Percentiles rank a stretch among this genome's conserved stretches.
These are phyloP conservation scores for Nibea albiflora DNA, from an alignment of 2,113 vertebrate genomes.

Conservation along the genomic window DNA sequence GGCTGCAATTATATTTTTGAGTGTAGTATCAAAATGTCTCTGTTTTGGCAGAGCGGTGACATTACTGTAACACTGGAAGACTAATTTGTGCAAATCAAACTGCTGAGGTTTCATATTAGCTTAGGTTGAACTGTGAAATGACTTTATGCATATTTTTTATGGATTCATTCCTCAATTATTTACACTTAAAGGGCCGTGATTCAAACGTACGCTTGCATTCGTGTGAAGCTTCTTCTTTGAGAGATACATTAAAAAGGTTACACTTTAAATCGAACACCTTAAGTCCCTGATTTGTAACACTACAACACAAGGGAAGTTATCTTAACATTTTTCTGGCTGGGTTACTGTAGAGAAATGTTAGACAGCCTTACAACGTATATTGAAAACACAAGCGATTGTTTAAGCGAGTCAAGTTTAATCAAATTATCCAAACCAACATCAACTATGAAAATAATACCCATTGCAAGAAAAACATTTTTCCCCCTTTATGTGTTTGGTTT, in stretches of 20 bases:
- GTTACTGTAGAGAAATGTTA: background rate
- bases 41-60: no score
- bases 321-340: background rate
- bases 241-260: background rate
- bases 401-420: background rate
- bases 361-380: no score
- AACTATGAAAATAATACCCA: conserved; percentile 1
- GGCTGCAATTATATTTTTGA: no score
- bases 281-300: no score
- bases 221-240: background rate
- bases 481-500: background rate
- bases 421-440: background rate
- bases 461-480: background rate
- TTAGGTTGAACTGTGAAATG: conserved; percentile 2
- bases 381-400: background rate
- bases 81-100: background rate
- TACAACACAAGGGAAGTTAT: background rate
- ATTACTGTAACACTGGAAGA: background rate
- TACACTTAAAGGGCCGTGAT: background rate
- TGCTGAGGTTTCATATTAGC: background rate
- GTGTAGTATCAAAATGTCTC: no score
- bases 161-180: background rate
- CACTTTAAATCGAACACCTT: no score
- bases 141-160: background rate
- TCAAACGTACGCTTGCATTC: background rate